These are phyloP conservation scores for Trichogramma dendrolimi DNA, from an alignment of 2,888 invertebrate genomes.

Conservation along the genomic window DNA sequence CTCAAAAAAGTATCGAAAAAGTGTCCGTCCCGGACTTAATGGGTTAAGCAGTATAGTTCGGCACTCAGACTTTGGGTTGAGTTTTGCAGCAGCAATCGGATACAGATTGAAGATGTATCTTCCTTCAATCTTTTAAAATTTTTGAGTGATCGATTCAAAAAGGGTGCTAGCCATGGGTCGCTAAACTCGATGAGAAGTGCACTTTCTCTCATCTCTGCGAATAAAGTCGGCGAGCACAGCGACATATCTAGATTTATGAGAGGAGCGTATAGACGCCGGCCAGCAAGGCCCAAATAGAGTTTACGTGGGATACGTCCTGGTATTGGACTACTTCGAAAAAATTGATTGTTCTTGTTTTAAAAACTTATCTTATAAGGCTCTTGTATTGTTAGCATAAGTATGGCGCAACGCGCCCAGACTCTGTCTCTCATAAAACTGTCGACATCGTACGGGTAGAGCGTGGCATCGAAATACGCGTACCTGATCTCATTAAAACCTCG, in stretches of 20 bases:
- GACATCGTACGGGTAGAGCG: slow-evolving; percentile 12
- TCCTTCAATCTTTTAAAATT: slow-evolving; percentile 14
- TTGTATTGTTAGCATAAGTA: slow-evolving; percentile 31
- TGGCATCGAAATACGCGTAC: no score
- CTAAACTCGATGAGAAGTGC: slow-evolving; percentile 28
- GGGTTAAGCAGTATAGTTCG: slow-evolving; percentile 29
- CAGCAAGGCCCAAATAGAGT: slow-evolving; percentile 30
- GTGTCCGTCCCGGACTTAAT: no score
- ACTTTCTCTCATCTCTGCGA: slow-evolving; percentile 22
- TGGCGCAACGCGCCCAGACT: slow-evolving; percentile 21
- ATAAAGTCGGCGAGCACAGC: slow-evolving; percentile 21
- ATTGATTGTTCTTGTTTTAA: slow-evolving; percentile 1
- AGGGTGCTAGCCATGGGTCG: slow-evolving; percentile 27
- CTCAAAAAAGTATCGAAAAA: no score
- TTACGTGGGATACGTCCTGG: slow-evolving; percentile 35
- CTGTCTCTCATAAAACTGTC: slow-evolving; percentile 9
- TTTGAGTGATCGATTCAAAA: slow-evolving; percentile 20
- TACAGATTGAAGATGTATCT: background rate
- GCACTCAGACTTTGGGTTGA: slow-evolving; percentile 29
- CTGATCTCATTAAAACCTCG: no score
- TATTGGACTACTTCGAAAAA: background rate
- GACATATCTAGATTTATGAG: no score
- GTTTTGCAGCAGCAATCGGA: no score
- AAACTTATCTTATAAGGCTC: slow-evolving; percentile 25
- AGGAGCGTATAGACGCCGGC: slow-evolving; percentile 9